These are phyloP conservation scores for Prochilodus magdalenae DNA, from an alignment of 2,113 vertebrate species.

Conservation along the genomic window DNA sequence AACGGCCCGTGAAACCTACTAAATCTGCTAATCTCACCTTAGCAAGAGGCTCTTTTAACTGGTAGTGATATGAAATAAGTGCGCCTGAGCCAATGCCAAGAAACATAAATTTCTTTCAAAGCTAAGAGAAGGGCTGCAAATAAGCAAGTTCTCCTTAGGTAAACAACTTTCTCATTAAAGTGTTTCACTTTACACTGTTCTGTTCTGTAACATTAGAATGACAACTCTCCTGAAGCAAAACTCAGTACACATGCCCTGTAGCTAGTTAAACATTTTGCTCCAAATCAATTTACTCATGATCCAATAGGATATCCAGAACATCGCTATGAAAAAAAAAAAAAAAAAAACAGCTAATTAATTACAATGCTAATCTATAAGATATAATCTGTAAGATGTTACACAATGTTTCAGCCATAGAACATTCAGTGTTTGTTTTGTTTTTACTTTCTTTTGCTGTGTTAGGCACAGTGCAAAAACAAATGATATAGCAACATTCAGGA, in stretches of 20 bases:
- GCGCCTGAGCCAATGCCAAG: background rate
- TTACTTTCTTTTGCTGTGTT: too few species aligned
- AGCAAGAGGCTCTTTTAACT: background rate
- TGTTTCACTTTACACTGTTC: background rate
- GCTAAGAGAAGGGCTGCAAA: background rate
- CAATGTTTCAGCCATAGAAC: too few species aligned
- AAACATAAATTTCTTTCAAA: conserved; percentile 6
- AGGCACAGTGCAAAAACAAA: too few species aligned
- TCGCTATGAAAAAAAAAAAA: too few species aligned
- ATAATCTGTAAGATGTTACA: too few species aligned
- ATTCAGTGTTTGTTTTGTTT: too few species aligned
- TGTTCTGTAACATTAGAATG: background rate
- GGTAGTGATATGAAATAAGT: background rate
- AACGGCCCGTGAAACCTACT: conserved; percentile 1
- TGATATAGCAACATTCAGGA: too few species aligned
- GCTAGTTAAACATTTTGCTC: background rate
- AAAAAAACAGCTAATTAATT: too few species aligned
- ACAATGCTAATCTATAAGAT: too few species aligned
- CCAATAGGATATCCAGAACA: background rate
- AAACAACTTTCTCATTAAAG: conserved; percentile 7
- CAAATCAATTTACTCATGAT: background rate
- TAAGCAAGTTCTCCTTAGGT: background rate
- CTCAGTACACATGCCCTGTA: background rate
- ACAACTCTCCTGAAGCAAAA: background rate
- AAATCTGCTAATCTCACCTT: conserved; percentile 21